A percentile compares a stretch with the other conserved stretches of the same genome.
Evolutionary conservation across 2,888 invertebrate species (phyloP).

Genomic region (Protonemura montana): DNA sequence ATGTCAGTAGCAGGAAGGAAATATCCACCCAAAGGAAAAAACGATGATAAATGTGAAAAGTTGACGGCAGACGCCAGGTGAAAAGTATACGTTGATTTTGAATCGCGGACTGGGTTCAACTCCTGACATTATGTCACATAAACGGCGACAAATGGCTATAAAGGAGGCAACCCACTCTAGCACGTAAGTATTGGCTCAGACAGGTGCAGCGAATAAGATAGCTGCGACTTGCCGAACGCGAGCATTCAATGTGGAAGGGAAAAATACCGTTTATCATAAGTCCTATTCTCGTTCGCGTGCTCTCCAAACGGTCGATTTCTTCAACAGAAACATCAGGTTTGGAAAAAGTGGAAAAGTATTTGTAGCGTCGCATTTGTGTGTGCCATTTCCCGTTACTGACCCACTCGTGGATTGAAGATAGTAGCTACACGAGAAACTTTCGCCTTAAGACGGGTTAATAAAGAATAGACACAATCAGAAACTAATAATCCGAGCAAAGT

Average conservation of each 20-base stretch:
- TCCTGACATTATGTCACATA: background rate
- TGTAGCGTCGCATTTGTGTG: background rate
- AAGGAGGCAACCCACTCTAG: no score
- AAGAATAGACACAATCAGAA: background rate
- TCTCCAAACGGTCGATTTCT: background rate
- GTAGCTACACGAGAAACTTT: background rate
- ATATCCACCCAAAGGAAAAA: background rate
- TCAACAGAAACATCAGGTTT: background rate
- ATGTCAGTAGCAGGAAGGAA: background rate
- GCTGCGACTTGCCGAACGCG: background rate
- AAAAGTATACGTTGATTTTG: background rate
- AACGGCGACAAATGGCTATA: no score
- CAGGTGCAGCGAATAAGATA: background rate
- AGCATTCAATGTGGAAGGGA: background rate
- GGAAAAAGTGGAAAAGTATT: background rate
- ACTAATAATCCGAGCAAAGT: background rate
- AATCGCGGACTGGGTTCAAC: background rate
- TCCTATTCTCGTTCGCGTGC: background rate
- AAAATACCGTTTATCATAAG: background rate
- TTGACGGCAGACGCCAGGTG: background rate
- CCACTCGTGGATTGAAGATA: background rate
- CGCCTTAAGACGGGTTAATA: background rate
- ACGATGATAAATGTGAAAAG: background rate
- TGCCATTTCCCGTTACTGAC: background rate
- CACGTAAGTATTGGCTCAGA: no score